Conservation (phyloP, 2,797 vertebrate genomes). For the Danio albolineatus region DNA sequence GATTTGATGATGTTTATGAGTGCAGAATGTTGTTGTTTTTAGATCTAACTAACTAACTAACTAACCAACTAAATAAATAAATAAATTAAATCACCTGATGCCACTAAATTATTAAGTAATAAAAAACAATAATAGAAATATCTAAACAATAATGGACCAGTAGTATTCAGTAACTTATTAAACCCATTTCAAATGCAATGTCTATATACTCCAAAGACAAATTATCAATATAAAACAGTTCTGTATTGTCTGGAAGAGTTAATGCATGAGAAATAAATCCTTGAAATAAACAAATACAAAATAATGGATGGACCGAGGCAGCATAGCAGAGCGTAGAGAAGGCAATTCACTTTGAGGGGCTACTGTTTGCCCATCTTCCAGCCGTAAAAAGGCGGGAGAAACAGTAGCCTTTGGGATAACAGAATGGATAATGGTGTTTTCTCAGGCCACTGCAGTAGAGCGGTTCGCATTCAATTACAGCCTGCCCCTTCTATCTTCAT, state of each 20-base stretch:
- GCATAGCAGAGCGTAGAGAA: conserved; percentile 72
- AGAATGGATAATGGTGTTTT: conserved; percentile 34
- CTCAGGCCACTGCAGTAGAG: conserved; percentile 37
- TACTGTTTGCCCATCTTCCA: conserved; percentile 36
- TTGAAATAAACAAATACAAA: conserved; percentile 12
- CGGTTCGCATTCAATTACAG: conserved; percentile 55
- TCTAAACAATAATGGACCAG: not conserved
- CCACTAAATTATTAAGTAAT: no score
- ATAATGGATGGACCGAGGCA: conserved; percentile 6
- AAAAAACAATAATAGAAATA: no score
- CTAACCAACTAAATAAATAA: no score
- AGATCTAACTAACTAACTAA: no score
- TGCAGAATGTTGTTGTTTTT: no score
- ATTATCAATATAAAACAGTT: not conserved
- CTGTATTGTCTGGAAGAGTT: not conserved
- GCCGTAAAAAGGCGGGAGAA: conserved; percentile 14
- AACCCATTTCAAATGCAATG: not conserved
- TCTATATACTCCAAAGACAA: not conserved
- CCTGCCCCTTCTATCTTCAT: conserved; percentile 52
- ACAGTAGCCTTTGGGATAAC: conserved; percentile 45
- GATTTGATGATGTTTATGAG: no score
- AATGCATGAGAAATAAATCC: not conserved
- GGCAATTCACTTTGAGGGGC: conserved; percentile 69
- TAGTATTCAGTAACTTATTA: not conserved
- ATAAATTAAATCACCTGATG: no score